Evolutionary conservation across 1,140 invertebrate genomes (phyloP), one percentile per base, ranked within the genome.

Genomic region (Nasonia longicornis): DNA sequence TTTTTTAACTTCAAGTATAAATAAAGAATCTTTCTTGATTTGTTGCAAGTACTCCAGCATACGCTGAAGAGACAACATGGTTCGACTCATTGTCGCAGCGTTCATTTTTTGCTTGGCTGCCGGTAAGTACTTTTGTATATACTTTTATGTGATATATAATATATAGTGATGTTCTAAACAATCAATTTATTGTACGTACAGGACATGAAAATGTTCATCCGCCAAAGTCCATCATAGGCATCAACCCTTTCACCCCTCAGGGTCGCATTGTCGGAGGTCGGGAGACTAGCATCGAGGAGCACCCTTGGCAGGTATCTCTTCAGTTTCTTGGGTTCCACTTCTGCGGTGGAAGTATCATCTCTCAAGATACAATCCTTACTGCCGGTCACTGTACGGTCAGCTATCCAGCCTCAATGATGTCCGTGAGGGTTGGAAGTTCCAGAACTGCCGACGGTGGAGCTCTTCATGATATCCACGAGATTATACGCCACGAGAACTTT

Each of bases 261-360:
- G 90, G 85, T 16, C 88, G 91, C 2, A 92, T 92, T 63, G 90
- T 94, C 31, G 93, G 92, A n/a, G 93, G 93, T 4, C 79, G 84
- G 35, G 83, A 88, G 8, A 88, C 91, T 20, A 86, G 87, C 2
- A 91, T 93, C n/a, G 87, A 91, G 16, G 85, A 90, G 26, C 91
- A 91, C 64, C 93, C 93, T 4, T 92, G 91, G 87, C 92, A 93
- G 88, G 88, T 91, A 11, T 92, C 92, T 0, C 83, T 94, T 84
- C 92, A 93, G 83, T 89, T 90, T 58, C 93, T 92, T 83, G 93
- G 93, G n/a, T 67, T 74, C 70, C 88, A 91, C 52, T 91, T 90
- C 87, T 93, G 92, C 79, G 92, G 92, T 0, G 92, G 92, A 2
- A 92, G 91, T 74, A 89, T 93, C 63, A 89, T 93, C 48, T 91